phyloP scores from a whole-genome alignment of 92 coral and sea anemone genomes.

The Pocillopora meandrina region DNA sequence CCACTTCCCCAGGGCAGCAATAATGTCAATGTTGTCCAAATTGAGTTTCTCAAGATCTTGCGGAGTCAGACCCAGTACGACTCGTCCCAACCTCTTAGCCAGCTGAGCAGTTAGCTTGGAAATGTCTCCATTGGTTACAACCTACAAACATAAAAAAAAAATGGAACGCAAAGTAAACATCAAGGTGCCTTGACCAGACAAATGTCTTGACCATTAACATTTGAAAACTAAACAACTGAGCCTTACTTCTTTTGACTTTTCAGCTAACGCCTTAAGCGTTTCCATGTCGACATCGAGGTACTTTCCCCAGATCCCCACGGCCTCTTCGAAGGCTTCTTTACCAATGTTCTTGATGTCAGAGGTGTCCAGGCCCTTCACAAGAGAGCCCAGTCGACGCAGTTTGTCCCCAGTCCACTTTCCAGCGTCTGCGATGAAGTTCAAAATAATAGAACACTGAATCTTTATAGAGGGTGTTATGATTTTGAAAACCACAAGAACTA shows the following conservation, averaged over 20 bases:
- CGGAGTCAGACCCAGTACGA: conserved; percentile 85
- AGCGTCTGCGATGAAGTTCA: conserved; percentile 47
- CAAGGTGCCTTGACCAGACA: not conserved
- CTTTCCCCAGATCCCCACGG: conserved; percentile 91
- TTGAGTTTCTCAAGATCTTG: conserved; percentile 89
- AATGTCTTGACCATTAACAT: not conserved
- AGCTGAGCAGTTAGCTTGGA: conserved; percentile 75
- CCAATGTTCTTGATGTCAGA: conserved; percentile 67
- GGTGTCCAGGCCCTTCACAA: conserved; percentile 78
- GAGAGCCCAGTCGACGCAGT: conserved; percentile 86
- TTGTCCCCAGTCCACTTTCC: conserved; percentile 88
- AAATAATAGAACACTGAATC: not conserved
- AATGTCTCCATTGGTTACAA: conserved; percentile 66
- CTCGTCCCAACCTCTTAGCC: conserved; percentile 90
- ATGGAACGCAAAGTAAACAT: not conserved
- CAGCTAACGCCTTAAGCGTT: conserved; percentile 82
- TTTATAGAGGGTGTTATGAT: too few species aligned
- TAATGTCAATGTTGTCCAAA: conserved; percentile 79
- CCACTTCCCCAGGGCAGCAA: conserved; percentile 96
- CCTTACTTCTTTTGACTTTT: conserved; percentile 76
- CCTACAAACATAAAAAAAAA: conserved; percentile 24
- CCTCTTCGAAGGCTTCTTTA: conserved; percentile 84
- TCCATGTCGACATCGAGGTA: conserved; percentile 65
- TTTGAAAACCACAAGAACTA: too few species aligned
- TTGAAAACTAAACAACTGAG: not conserved